Percentiles rank a stretch among this genome's conserved stretches.
phyloP scores from a whole-genome alignment of 1,140 invertebrate genomes.

The Cataglyphis hispanica region DNA sequence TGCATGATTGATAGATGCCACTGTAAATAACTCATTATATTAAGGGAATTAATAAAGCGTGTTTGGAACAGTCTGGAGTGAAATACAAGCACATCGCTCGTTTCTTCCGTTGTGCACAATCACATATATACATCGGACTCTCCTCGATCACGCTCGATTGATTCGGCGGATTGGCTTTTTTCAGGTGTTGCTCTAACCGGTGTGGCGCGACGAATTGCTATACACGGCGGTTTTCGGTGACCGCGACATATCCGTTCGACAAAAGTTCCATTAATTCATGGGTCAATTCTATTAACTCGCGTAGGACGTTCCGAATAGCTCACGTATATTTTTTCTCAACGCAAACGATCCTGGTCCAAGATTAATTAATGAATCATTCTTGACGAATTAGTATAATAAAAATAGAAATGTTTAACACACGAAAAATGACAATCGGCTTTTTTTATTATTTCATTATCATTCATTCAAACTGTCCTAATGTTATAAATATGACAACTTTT shows the following conservation, averaged over 20 bases:
- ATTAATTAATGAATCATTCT: not conserved
- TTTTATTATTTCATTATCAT: not conserved
- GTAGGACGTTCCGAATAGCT: not conserved
- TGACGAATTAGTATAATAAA: not conserved
- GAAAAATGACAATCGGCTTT: not conserved
- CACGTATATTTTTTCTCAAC: not conserved
- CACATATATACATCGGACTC: conserved; percentile 32
- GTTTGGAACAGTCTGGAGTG: conserved; percentile 14
- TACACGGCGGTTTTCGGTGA: not conserved
- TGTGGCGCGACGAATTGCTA: conserved; percentile 24
- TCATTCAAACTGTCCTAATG: not conserved
- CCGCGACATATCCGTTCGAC: conserved; percentile 15
- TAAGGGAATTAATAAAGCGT: conserved; percentile 17
- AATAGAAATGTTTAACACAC: not conserved
- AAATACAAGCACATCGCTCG: conserved; percentile 31
- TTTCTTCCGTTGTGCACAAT: conserved; percentile 50
- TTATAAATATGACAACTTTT: not conserved
- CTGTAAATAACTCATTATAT: conserved; percentile 60
- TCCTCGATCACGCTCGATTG: conserved; percentile 38
- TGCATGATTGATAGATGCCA: conserved; percentile 38
- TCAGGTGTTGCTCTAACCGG: not conserved
- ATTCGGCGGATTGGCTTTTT: conserved; percentile 26
- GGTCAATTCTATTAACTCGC: conserved; percentile 13
- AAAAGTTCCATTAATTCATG: conserved; percentile 21
- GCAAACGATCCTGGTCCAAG: not conserved